Base-by-base conservation (phyloP, 2,888 invertebrate genomes). In the Margaritifera margaritifera region DNA sequence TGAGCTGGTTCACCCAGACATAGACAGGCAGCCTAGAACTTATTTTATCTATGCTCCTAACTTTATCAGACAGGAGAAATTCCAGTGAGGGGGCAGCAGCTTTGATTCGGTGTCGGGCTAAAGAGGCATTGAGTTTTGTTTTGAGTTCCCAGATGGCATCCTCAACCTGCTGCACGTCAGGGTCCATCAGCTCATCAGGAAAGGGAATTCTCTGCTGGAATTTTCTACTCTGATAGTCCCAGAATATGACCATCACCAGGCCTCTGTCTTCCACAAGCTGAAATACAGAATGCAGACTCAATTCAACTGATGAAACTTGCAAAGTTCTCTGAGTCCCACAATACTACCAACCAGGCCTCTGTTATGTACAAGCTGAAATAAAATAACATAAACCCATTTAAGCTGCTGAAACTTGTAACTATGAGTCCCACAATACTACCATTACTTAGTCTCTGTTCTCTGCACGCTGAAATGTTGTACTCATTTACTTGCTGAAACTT, bases 41-140 rank as follows among this genome's bases (percentile, higher is more conserved):
- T 53, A 82, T 75, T 56, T 83, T 79, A 50, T 86, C 85, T 56
- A 85, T 84, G 62, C 80, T 77, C 31, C 88, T 74, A 18, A 89
- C 84, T 31, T 76, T 79, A 54, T 84, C 86, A 6, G 88, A 88
- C 55, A 89, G 80, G 25, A 89, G 77, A 56, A 82, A 80, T 64
- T 89, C 87, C 24, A 89, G 65, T 20, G 85, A 84, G 4, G 83
- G 83, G 3, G 86, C 87, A 8, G 80, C 74, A 1, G 81, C 80
- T 71, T 85, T 85, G 73, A 87, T 86, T 52, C 88, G 74, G 66
- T 85, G 84, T 42, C 87, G 71, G 20, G 89, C 89, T n/a, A 89
- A 74, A 4, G 85, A 82, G 22, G 89, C 88, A 65, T 84, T 85
- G 22, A 89, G 76, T 64, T 87, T 86, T 20, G 84, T 86, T 71